phyloP scores from a whole-genome alignment of 2,113 vertebrate species.

The Hydropotes inermis region DNA sequence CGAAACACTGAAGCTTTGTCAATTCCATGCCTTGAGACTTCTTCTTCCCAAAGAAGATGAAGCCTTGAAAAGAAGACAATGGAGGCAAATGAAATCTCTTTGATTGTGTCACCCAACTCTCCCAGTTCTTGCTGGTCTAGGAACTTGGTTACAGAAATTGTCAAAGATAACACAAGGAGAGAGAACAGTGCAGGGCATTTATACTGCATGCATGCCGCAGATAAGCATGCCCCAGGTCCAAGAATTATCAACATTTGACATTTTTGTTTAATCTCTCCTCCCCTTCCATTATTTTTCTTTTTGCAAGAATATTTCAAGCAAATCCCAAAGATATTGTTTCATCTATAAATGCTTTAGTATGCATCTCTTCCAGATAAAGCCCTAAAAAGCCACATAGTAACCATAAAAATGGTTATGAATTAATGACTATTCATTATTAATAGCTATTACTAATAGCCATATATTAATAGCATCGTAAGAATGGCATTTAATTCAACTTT shows the following conservation, averaged over 20 bases:
- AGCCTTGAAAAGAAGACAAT: slow-evolving; percentile 12
- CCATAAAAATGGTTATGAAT: not conserved
- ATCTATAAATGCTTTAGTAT: not conserved
- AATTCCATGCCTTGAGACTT: not conserved
- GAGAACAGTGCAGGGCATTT: not conserved
- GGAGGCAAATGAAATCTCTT: not conserved
- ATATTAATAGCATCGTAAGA: not conserved
- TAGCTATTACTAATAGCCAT: not conserved
- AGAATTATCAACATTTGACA: too few relatives aligned
- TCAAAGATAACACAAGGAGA: not conserved
- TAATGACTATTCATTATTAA: not conserved
- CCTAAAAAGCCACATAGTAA: not conserved
- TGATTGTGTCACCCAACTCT: too few relatives aligned
- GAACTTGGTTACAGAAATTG: not conserved
- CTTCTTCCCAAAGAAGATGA: slow-evolving; percentile 51
- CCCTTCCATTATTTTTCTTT: not conserved
- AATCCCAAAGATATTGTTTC: not conserved
- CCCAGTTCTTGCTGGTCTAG: not conserved
- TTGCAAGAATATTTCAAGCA: not conserved
- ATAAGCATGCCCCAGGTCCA: not conserved
- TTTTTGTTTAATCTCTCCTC: not conserved
- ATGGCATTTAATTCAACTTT: not conserved
- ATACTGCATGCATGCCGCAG: not conserved
- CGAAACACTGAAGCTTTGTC: slow-evolving; percentile 2
- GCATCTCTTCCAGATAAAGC: not conserved